A percentile compares a stretch with the other conserved stretches of the same genome.
Conservation (phyloP, 2,113 vertebrate species). For the Ctenodactylus gundi region DNA sequence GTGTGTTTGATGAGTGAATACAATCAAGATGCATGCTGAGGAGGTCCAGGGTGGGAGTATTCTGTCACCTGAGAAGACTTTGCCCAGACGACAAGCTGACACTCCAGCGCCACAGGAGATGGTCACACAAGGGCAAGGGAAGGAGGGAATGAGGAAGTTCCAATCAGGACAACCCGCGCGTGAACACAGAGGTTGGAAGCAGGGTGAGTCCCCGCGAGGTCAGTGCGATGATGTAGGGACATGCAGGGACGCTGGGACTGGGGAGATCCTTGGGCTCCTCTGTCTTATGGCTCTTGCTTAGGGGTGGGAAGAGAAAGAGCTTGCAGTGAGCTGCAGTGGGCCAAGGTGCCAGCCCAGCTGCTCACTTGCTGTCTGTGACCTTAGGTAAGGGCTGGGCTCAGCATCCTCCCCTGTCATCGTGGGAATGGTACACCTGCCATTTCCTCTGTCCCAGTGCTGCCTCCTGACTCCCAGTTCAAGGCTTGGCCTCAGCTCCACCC, state of each 20-base stretch:
- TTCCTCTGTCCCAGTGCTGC: background rate
- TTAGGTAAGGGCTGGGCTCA: background rate
- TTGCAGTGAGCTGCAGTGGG: background rate
- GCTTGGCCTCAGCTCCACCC: background rate
- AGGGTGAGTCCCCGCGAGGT: background rate
- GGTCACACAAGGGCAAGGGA: background rate
- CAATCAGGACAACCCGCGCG: background rate
- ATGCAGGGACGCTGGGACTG: rapidly evolving
- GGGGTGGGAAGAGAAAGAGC: background rate
- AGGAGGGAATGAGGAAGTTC: background rate
- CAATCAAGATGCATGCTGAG: background rate
- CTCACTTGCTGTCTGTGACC: background rate
- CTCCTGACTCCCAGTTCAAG: background rate
- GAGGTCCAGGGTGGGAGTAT: background rate
- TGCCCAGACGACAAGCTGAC: background rate
- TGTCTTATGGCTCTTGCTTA: background rate
- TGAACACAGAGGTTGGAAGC: background rate
- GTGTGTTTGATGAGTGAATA: background rate
- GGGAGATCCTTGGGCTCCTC: rapidly evolving
- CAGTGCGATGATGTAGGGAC: too few relatives aligned
- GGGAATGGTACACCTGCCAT: background rate
- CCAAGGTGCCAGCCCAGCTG: background rate
- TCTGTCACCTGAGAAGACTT: background rate
- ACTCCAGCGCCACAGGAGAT: background rate
- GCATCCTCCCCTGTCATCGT: background rate